Evolutionary conservation across 2,888 invertebrate genomes (phyloP), one percentile per base, ranked within the genome.

Genomic region (Acanthosepion pharaonis): DNA sequence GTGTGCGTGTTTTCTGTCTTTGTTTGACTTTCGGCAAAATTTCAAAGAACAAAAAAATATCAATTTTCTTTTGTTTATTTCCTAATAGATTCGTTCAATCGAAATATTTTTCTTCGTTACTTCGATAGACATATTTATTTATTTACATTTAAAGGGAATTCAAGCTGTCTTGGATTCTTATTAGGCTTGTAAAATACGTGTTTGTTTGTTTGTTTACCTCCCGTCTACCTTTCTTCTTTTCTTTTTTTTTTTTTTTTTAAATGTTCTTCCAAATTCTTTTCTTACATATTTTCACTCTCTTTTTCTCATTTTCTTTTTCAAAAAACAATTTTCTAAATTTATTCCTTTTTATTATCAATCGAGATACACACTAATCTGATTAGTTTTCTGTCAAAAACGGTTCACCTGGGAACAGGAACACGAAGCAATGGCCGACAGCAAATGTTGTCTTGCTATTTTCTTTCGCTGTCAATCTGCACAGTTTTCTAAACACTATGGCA

Each of bases 381-480:
- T 78, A 78, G 78, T 78, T 78, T 78, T 23, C 78, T 33, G 78
- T 33, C 15, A 8, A 78, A 55, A 78, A 78, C 78, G 15, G 78
- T 78, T 78, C 78, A 78, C 78, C n/a, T n/a, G 78, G 78, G 78
- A 78, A n/a, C 15, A 78, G 3, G 78, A n/a, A 78, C 78, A 78
- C n/a, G 78, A n/a, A 78, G n/a, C 78, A n/a, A 78, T 78, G 78
- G 78, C 78, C 78, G 78, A 78, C n/a, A n/a, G 78, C 78, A 78
- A 78, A n/a, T 33, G 4, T 78, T 33, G n/a, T 78, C n/a, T n/a
- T 23, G 9, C 9, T 78, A n/a, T 78, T n/a, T 33, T 78, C 33
- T 78, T 78, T 78, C 11, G n/a, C 15, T 33, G 78, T 78, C 78
- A 78, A 78, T n/a, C 78, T 33, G n/a, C n/a, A 28, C 78, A 78